Base-by-base conservation (phyloP, 2,888 invertebrate genomes). In the Drosophila diplacantha region DNA sequence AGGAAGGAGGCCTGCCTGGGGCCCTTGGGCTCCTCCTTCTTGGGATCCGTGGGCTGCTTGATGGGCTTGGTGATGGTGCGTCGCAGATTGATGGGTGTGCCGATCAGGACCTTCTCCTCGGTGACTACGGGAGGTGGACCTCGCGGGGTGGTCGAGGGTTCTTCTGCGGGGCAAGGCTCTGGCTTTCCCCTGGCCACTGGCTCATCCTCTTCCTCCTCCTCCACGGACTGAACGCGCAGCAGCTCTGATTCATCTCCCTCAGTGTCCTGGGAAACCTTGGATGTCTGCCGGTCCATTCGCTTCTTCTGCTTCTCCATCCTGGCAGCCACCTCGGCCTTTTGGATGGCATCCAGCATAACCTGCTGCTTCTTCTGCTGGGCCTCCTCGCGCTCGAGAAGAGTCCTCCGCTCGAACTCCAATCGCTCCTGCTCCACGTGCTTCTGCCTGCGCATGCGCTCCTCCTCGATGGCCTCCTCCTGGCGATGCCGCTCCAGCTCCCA, bases 401-500 rank as follows among this genome's bases (percentile, higher is more conserved):
- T 88, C 53, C 90, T 90, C 66, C 93, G 92, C 85, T 96, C 96
- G 71, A 92, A 91, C 81, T 95, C 93, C 71, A 93, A 88, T 67
- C 93, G 91, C 74, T 91, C 89, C 60, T 91, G 90, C 76, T 95
- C 93, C 65, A 91, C 88, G 88, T 93, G 93, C 81, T 93, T 91
- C 84, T 96, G 95, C 41, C 92, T 90, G 70, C 91, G 91, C 65
- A 96, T 90, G 65, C 95, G 90, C 69, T 93, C 90, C 83, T 96
- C 96, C 87, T 96, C 96, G 71, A 94, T 90, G 72, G 91, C 90
- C 86, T 97, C 97, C 87, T 96, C 96, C 78, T 90, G 91, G 69
- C 93, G 88, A 71, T 92, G 91, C 53, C 90, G 90, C 83, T 95
- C 94, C 70, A 92, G 91, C 86, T 97, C 96, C 87, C 94, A 93